These are phyloP conservation scores for Zaprionus lineosus DNA, from an alignment of 2,888 invertebrate genomes.

Conservation along the genomic window DNA sequence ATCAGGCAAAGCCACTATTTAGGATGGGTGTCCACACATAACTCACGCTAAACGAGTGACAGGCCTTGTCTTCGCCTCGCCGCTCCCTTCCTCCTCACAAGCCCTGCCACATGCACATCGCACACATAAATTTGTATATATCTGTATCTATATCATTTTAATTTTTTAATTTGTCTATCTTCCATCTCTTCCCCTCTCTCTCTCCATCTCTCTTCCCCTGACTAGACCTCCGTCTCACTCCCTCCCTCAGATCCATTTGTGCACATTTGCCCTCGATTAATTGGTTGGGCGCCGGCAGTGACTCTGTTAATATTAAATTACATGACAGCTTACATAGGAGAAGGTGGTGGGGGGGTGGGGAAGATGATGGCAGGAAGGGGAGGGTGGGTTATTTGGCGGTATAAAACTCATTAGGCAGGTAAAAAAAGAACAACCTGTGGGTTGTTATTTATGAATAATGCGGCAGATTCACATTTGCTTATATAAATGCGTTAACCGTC, in stretches of 20 bases:
- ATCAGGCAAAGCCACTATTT: too few relatives aligned
- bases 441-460: constrained; percentile 56
- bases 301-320: constrained; percentile 62
- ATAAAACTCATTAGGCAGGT: constrained; percentile 65
- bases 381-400: too few relatives aligned
- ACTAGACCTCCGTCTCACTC: not conserved
- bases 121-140: constrained; percentile 32
- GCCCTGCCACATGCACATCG: not conserved
- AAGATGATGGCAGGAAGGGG: not conserved
- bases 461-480: constrained; percentile 44
- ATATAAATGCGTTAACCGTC: constrained; percentile 35
- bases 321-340: constrained; percentile 70
- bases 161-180: constrained; percentile 73
- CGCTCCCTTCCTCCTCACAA: not conserved
- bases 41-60: constrained; percentile 48
- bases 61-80: constrained; percentile 35
- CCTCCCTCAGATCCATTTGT: constrained; percentile 34
- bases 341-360: not conserved
- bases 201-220: too few relatives aligned
- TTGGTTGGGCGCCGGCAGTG: constrained; percentile 67
- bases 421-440: constrained; percentile 19
- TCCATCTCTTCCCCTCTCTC: constrained; percentile 1
- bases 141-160: constrained; percentile 69
- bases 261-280: constrained; percentile 67
- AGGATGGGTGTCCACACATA: constrained; percentile 40